Percentiles rank a stretch among this genome's conserved stretches.
These are phyloP conservation scores for Megalopta genalis DNA, from an alignment of 1,140 invertebrate genomes.

Conservation along the genomic window DNA sequence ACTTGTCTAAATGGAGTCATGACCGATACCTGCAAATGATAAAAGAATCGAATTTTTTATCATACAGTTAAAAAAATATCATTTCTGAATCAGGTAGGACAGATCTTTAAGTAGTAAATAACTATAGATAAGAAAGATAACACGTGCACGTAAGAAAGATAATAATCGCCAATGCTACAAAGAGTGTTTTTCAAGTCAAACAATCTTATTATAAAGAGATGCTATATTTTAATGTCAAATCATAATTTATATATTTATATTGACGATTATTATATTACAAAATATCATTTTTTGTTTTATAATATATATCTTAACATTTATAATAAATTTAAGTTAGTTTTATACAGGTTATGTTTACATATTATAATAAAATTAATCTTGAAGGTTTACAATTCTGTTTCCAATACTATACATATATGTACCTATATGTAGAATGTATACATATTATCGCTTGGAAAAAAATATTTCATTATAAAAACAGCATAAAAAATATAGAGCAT, in stretches of 20 bases:
- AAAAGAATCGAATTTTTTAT: constrained; percentile 49
- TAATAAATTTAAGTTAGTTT: not conserved
- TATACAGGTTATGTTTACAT: constrained; percentile 54
- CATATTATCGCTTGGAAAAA: not conserved
- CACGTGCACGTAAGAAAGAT: not conserved
- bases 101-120: constrained; percentile 38
- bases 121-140: constrained; percentile 23
- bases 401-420: not conserved
- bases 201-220: not conserved
- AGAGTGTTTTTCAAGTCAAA: not conserved
- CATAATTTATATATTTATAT: not conserved
- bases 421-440: not conserved
- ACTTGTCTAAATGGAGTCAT: constrained; percentile 23
- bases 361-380: constrained; percentile 3
- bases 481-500: not conserved
- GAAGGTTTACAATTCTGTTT: not conserved
- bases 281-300: not conserved
- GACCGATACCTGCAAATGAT: constrained; percentile 55
- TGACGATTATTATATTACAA: not conserved
- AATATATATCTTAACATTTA: not conserved
- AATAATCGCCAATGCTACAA: not conserved
- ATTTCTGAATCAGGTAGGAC: constrained; percentile 49
- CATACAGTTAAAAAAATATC: constrained; percentile 43
- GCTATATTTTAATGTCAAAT: not conserved
- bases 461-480: constrained; percentile 3